These are phyloP conservation scores for Dolichoris vasculosae DNA, from an alignment of 1,140 invertebrate genomes.

Conservation along the genomic window DNA sequence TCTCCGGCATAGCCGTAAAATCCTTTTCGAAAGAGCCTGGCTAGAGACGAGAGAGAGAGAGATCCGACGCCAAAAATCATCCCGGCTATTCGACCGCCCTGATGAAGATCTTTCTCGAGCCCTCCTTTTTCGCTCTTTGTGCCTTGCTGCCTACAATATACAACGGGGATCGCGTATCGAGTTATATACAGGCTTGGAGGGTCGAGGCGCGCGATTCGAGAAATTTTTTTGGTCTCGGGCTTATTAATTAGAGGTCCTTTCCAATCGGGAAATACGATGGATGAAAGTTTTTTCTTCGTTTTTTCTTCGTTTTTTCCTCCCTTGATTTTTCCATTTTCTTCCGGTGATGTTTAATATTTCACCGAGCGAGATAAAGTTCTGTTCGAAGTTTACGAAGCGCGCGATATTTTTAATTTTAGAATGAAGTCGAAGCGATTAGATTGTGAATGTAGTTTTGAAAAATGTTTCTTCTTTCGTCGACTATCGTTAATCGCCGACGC, in stretches of 20 bases:
- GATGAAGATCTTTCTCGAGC: not conserved
- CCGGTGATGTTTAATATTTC: not conserved
- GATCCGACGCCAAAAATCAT: not conserved
- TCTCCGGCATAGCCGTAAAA: slow-evolving; percentile 31
- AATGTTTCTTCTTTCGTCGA: not conserved
- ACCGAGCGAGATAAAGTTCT: no score
- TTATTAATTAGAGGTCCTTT: not conserved
- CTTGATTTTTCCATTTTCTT: not conserved
- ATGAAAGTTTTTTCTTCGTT: not conserved
- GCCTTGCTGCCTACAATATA: no score
- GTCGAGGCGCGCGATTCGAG: not conserved
- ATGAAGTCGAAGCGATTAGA: not conserved
- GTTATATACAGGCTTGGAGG: not conserved
- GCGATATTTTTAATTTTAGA: not conserved
- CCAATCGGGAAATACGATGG: not conserved
- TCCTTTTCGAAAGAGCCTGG: not conserved
- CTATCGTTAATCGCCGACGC: not conserved
- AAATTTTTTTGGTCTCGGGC: not conserved
- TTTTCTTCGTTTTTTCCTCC: no score
- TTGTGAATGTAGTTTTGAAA: not conserved
- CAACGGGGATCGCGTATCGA: not conserved
- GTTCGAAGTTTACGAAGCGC: not conserved
- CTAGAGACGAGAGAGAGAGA: not conserved
- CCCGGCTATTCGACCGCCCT: no score
- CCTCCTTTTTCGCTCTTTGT: not conserved